Evolutionary conservation across 2,888 invertebrate species (phyloP).

Genomic region (Anodontia alba): DNA sequence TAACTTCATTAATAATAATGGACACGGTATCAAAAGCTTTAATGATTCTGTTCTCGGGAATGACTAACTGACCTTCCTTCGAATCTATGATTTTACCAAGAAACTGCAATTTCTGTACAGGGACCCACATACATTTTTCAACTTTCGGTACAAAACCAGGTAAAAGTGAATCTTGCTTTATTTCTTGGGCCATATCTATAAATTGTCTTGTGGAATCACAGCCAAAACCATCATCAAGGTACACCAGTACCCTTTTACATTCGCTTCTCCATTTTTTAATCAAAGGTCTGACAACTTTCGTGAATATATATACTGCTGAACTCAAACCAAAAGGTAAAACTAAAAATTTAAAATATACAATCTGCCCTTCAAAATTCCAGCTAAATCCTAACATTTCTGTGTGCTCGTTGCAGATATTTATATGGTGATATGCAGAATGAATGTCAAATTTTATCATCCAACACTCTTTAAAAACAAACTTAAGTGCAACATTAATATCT

Average conservation of each 20-base stretch:
- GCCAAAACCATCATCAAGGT: constrained; percentile 51
- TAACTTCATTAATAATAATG: neutral
- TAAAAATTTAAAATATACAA: neutral
- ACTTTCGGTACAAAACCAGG: too few species aligned
- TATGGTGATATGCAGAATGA: constrained; percentile 35
- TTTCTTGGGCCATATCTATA: neutral
- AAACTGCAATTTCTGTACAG: neutral
- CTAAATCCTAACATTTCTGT: neutral
- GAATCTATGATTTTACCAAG: neutral
- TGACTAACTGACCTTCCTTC: too few species aligned
- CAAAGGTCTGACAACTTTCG: constrained; percentile 38
- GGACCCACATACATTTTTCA: too few species aligned
- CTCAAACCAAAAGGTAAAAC: neutral
- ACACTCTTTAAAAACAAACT: neutral
- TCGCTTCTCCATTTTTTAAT: constrained; percentile 43
- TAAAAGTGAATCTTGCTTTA: neutral
- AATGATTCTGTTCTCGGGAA: too few species aligned
- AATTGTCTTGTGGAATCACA: neutral
- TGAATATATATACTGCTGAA: constrained; percentile 28
- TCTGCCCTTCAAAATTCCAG: neutral
- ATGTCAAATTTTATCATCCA: constrained; percentile 37
- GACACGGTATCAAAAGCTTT: too few species aligned
- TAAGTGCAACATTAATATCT: constrained; percentile 16
- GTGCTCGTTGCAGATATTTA: constrained; percentile 15
- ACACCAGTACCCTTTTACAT: constrained; percentile 42